phyloP scores from a whole-genome alignment of 2,797 vertebrate species.

The Hyperoplus immaculatus region DNA sequence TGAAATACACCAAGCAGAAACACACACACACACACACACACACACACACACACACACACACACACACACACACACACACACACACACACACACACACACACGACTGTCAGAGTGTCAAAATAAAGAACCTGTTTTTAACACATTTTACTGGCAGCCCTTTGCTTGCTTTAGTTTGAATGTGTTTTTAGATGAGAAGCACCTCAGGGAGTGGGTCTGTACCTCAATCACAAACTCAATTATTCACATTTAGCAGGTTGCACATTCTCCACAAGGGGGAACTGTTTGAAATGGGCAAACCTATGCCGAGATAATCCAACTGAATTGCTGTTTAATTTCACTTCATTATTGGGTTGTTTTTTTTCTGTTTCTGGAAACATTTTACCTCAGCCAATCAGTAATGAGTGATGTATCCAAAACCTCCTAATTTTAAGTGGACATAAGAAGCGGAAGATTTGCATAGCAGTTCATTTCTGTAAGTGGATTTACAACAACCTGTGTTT shows the following conservation, averaged over 20 bases:
- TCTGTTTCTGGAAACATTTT: neutral
- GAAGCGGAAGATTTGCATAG: neutral
- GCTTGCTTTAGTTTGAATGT: constrained; percentile 22
- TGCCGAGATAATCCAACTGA: neutral
- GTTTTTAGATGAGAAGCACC: constrained; percentile 30
- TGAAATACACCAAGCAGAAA: constrained; percentile 13
- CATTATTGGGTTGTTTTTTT: constrained; percentile 3
- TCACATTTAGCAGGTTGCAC: constrained; percentile 11
- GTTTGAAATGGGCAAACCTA: neutral
- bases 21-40: neutral
- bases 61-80: constrained; percentile 2
- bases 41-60: neutral
- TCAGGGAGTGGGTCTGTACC: constrained; percentile 4
- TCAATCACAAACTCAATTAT: constrained; percentile 14
- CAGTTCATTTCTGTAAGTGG: neutral
- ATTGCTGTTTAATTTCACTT: neutral
- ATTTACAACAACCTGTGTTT: neutral
- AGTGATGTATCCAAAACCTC: neutral
- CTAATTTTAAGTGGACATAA: neutral
- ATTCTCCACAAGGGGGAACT: neutral
- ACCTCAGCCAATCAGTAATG: neutral
- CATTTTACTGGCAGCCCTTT: constrained; percentile 32
- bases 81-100: neutral
- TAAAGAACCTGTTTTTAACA: constrained; percentile 16
- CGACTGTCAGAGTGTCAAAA: constrained; percentile 21